Evolutionary conservation across 2,797 vertebrate genomes (phyloP).

Genomic region (Fundulus diaphanus): DNA sequence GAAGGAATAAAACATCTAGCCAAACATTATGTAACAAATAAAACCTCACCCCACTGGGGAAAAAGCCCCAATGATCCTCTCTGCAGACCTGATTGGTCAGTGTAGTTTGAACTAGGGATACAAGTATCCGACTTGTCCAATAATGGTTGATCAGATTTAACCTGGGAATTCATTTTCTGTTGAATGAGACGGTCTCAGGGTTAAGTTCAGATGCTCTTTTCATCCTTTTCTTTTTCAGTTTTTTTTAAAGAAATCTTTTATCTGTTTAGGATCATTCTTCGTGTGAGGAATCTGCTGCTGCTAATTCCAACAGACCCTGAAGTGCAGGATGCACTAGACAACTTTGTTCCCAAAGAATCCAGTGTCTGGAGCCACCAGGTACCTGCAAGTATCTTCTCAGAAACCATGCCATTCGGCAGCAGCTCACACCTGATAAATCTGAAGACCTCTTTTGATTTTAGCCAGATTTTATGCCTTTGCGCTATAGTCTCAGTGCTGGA

Average conservation of each 20-base stretch:
- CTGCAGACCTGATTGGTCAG: too few species aligned
- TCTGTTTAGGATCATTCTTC: slow-evolving; percentile 92
- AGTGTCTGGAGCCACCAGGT: slow-evolving; percentile 88
- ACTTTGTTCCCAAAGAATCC: slow-evolving; percentile 88
- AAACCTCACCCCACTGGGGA: not conserved
- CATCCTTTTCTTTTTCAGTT: not conserved
- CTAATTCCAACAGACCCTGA: slow-evolving; percentile 98
- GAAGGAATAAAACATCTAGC: not conserved
- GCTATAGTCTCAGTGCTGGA: not conserved
- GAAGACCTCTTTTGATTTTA: not conserved
- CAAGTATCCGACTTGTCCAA: too few species aligned
- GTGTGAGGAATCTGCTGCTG: slow-evolving; percentile 94
- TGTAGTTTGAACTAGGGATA: too few species aligned
- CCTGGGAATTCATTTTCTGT: too few species aligned
- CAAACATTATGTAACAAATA: not conserved
- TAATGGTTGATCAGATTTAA: too few species aligned
- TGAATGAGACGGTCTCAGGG: not conserved
- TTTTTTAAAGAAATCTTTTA: not conserved
- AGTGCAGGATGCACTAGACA: slow-evolving; percentile 97
- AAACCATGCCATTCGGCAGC: not conserved
- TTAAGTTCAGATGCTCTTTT: not conserved
- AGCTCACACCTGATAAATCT: too few species aligned
- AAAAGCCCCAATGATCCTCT: too few species aligned
- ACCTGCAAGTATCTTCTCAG: not conserved
- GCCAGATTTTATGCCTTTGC: not conserved